A percentile compares a stretch with the other conserved stretches of the same genome.
Evolutionary conservation across 1,140 invertebrate genomes (phyloP).

Genomic region (Cydia pomonella): DNA sequence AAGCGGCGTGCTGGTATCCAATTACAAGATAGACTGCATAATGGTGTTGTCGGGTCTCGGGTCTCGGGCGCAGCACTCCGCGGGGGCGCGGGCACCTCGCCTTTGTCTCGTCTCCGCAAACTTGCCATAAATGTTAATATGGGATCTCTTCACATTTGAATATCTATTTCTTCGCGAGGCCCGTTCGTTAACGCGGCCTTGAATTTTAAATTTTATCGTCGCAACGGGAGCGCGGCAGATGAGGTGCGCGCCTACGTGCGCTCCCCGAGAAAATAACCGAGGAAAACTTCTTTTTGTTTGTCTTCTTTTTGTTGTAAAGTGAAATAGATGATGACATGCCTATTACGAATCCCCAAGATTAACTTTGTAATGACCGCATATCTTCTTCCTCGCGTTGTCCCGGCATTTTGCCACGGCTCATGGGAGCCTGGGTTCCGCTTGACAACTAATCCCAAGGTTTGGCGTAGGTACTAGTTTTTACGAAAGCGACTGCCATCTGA

Average conservation of each 20-base stretch:
- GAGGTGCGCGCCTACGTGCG: constrained; percentile 76
- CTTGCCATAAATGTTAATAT: constrained; percentile 81
- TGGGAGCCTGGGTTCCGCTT: no score
- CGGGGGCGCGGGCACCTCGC: constrained; percentile 54
- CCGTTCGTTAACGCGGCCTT: constrained; percentile 80
- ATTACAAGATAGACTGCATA: constrained; percentile 28
- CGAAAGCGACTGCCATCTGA: no score
- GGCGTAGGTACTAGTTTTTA: no score
- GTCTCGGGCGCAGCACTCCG: constrained; percentile 40
- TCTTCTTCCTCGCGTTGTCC: no score
- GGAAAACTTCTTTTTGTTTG: constrained; percentile 65
- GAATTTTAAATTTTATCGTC: constrained; percentile 80
- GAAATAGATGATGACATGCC: constrained; percentile 43
- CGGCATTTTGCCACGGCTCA: no score
- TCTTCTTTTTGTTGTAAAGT: constrained; percentile 52
- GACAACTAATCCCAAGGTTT: no score
- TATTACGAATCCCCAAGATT: constrained; percentile 17
- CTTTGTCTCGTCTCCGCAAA: constrained; percentile 77
- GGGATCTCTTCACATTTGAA: constrained; percentile 79
- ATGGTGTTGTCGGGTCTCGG: constrained; percentile 20
- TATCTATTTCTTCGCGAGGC: constrained; percentile 80
- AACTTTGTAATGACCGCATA: neutral
- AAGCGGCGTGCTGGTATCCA: constrained; percentile 30
- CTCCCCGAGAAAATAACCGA: constrained; percentile 71
- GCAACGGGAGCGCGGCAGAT: constrained; percentile 69